Conservation (phyloP, 2,888 invertebrate genomes). For the Elysia crispata region DNA sequence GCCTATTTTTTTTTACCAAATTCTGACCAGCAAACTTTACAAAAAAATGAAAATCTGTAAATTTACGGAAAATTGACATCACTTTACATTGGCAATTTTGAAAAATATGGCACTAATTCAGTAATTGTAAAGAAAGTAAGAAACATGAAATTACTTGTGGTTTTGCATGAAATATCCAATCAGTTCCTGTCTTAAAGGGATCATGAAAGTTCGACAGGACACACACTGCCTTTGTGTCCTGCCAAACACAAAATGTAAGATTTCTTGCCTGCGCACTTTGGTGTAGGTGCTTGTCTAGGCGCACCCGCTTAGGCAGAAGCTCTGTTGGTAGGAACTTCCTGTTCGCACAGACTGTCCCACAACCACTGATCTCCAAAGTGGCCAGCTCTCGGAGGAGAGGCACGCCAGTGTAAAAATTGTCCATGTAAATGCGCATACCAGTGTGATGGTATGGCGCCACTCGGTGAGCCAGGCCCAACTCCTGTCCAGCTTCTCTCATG, state of each 20-base stretch:
- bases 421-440: neutral
- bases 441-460: neutral
- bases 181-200: neutral
- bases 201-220: neutral
- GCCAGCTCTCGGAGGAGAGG: neutral
- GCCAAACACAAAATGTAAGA: neutral
- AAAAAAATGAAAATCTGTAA: too few species aligned
- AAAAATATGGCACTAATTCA: too few species aligned
- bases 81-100: too few species aligned
- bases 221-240: slow-evolving; percentile 1
- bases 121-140: neutral
- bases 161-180: neutral
- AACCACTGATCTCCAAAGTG: neutral
- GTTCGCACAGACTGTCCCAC: neutral
- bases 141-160: neutral
- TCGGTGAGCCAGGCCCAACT: neutral
- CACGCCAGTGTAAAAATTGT: slow-evolving; percentile 11
- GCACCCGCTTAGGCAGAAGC: neutral
- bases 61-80: too few species aligned
- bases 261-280: neutral
- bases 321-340: neutral
- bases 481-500: neutral
- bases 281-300: slow-evolving; percentile 14
- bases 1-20: too few species aligned
- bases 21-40: too few species aligned